Percentiles rank a stretch among this genome's conserved stretches.
These are phyloP conservation scores for Ptilonorhynchus violaceus DNA, from an alignment of 2,113 vertebrate genomes.

Conservation along the genomic window DNA sequence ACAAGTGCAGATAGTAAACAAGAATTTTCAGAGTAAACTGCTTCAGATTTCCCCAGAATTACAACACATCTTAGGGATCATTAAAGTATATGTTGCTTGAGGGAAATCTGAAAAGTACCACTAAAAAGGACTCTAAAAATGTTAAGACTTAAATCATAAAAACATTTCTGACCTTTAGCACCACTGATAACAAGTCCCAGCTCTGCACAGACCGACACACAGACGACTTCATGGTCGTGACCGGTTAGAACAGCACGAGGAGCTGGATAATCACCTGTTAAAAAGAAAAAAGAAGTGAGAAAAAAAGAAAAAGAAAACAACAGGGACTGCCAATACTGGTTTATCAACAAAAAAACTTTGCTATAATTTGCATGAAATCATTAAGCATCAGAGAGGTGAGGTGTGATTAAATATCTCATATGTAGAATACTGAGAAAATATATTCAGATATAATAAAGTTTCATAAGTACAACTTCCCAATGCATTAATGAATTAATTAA, in stretches of 20 bases:
- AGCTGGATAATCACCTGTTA: constrained; percentile 92
- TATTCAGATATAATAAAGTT: not conserved
- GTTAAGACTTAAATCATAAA: constrained; percentile 10
- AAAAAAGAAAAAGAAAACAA: not conserved
- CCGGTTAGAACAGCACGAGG: constrained; percentile 95
- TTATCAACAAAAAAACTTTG: not conserved
- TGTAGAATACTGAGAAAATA: not conserved
- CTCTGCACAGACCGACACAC: constrained; percentile 95
- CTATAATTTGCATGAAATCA: not conserved
- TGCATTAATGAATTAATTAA: not conserved
- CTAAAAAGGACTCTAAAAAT: not conserved
- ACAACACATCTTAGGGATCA: not conserved
- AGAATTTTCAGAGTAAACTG: not conserved
- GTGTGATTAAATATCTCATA: not conserved
- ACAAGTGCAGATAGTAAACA: not conserved
- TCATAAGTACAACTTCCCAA: not conserved
- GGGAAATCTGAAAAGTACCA: not conserved
- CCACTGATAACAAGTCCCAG: constrained; percentile 98
- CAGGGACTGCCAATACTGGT: not conserved
- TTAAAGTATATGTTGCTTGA: not conserved
- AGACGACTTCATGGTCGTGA: constrained; percentile 96
- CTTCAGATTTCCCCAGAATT: not conserved
- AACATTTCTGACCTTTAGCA: constrained; percentile 88
- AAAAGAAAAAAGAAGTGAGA: not conserved
- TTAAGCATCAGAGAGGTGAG: not conserved